Base-by-base conservation (phyloP, 2,797 vertebrate species). In the Eleutherodactylus coqui region DNA sequence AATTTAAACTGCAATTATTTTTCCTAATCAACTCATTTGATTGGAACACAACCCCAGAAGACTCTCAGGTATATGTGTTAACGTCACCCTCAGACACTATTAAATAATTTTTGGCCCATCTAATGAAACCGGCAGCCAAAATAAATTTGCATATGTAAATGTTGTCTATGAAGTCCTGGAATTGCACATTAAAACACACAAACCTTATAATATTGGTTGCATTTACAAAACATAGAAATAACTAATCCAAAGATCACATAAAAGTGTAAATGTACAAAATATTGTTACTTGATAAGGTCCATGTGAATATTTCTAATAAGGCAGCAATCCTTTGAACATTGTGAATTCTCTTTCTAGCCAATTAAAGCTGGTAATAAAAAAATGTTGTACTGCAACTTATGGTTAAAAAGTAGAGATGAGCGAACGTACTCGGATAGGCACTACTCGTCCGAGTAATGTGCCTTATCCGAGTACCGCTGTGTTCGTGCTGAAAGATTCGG, bases 1-100 rank as follows among this genome's bases (percentile, higher is more conserved):
- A 51, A 81, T 69, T 81, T 51, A 81, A 69, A 45, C 62, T 69
- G 79, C 45, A 81, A 81, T 81, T 81, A 69, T 49, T 69, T 81
- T 81, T 51, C 29, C 43, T 69, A 67, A 70, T 81, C 79, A 69
- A 49, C 10, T n/a, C 43, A 7, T 69, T 51, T 69, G 62, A 81
- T 81, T 32, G 64, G 45, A 67, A 64, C 7, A 11, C 24, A 32
- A 69, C 32, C 62, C 43, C 62, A 69, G 45, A 69, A 69, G 79
- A 47, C 11, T 49, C 32, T 13, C 45, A 70, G 62, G 62, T 81
- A 81, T 32, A 32, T 47, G 58, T 29, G 16, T 64, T 58, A 43
- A 13, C 32, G 2, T 58, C 55, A 58, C 55, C 8, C 55, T 27
- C 55, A 58, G 55, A 55, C 5, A 4, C 9, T 45, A 45, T 45